A percentile compares a stretch with the other conserved stretches of the same genome.
Conservation (phyloP, 2,888 invertebrate genomes). For the Rapana venosa region DNA sequence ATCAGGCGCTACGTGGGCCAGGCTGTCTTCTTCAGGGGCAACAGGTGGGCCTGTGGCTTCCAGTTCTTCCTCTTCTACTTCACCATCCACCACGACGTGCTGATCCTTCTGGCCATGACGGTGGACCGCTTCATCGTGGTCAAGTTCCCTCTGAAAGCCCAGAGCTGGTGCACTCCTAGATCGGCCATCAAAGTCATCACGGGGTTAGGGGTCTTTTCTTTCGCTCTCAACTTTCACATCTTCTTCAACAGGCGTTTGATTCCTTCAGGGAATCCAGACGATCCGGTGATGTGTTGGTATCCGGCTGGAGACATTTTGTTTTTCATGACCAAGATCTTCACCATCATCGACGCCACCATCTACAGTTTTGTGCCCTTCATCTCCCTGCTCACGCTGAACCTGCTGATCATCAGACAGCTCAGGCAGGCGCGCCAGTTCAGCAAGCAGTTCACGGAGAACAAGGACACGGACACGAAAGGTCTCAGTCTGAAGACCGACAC, state of each 20-base stretch:
- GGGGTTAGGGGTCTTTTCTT: not conserved
- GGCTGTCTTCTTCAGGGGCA: not conserved
- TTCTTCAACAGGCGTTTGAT: not conserved
- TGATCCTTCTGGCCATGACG: constrained; percentile 1
- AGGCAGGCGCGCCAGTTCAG: constrained; percentile 35
- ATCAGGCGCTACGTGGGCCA: constrained; percentile 12
- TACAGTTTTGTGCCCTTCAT: constrained; percentile 47
- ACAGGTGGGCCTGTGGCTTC: not conserved
- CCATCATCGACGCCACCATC: constrained; percentile 38
- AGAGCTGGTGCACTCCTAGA: not conserved
- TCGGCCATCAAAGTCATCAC: not conserved
- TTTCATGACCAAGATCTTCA: constrained; percentile 32
- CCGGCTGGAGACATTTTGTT: not conserved
- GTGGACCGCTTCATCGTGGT: constrained; percentile 7
- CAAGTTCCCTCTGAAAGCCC: not conserved
- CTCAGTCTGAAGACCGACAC: not conserved
- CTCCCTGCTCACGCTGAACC: constrained; percentile 45
- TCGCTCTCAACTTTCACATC: not conserved
- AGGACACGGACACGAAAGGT: not conserved
- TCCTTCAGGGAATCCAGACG: not conserved
- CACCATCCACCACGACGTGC: not conserved
- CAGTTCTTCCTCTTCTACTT: not conserved
- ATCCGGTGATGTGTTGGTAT: not conserved
- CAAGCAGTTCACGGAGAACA: constrained; percentile 30
- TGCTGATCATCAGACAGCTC: constrained; percentile 46